Base-by-base conservation (phyloP, 2,888 invertebrate species). In the Drosophila rellima region DNA sequence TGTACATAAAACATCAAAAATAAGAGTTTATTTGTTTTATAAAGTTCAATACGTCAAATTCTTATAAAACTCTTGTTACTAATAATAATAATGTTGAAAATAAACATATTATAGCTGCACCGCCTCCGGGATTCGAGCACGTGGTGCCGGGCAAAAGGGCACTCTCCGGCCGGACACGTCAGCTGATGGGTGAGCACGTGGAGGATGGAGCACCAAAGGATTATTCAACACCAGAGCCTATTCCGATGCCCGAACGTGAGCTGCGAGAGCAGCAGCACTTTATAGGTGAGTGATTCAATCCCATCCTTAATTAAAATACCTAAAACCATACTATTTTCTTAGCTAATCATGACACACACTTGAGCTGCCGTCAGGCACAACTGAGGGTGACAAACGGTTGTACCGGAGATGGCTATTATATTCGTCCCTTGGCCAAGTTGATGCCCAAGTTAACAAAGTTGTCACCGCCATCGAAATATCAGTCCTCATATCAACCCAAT, bases 371-470 rank as follows among this genome's bases (percentile, higher is more conserved):
- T 0, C 4, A 5, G 20, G 35, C 59, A 0, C 63, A 74, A 20
- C 7, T 79, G 40, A 37, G 35, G 1, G 71, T 79, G 35, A 67
- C 5, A 6, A 77, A 74, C 15, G 79, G 80, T 1, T 11, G 18
- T 2, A 80, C 64, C 3, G 77, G 69, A 2, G 80, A 79, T 48
- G 80, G 80, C 1, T 63, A 77, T 37, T 77, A 70, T 18, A 45
- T 79, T 0, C 29, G 45, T 1, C 48, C 35, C 1, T n/a, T 48
- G 31, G 1, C 31, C 6, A 60, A 60, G 33, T 2, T 50, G 10
- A 0, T 10, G 23, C 37, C 56, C 7, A 52, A 23, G 7, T 13
- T 11, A 1, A 0, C 17, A 10, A 57, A 52, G 20, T 17, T 33
- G 15, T 2, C 18, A 13, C 6, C 23, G 1, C 13, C 29, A 10